phyloP scores from a whole-genome alignment of 2,888 invertebrate species.

The Salticus scenicus region DNA sequence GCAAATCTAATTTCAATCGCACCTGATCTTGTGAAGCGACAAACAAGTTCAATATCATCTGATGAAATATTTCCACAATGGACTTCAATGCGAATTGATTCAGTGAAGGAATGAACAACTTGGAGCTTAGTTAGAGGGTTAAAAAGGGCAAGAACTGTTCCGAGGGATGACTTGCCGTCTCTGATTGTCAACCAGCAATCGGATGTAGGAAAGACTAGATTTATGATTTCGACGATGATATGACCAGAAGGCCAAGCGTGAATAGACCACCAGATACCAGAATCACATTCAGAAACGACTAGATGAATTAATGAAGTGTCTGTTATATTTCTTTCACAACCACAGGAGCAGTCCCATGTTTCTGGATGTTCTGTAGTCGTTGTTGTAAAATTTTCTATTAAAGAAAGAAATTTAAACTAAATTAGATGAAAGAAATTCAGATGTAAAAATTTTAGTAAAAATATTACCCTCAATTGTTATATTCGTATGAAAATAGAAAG shows the following conservation, averaged over 20 bases:
- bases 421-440: too few relatives aligned
- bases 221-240: slow-evolving; percentile 30
- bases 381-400: slow-evolving; percentile 21
- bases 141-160: slow-evolving; percentile 63
- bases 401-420: too few relatives aligned
- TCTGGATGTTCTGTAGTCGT: slow-evolving; percentile 42
- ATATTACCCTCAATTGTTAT: too few relatives aligned
- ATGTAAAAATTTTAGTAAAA: too few relatives aligned
- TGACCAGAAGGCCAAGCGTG: slow-evolving; percentile 58
- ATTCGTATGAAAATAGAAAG: too few relatives aligned
- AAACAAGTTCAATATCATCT: slow-evolving; percentile 33
- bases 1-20: too few relatives aligned
- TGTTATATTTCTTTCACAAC: slow-evolving; percentile 60
- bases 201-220: slow-evolving; percentile 28
- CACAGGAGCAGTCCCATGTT: slow-evolving; percentile 50
- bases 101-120: slow-evolving; percentile 49
- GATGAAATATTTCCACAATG: slow-evolving; percentile 36
- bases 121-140: slow-evolving; percentile 20
- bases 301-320: slow-evolving; percentile 23
- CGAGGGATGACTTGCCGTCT: slow-evolving; percentile 57
- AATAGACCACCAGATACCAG: slow-evolving; percentile 34
- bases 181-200: slow-evolving; percentile 62
- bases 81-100: slow-evolving; percentile 48
- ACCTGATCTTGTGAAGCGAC: slow-evolving; percentile 43
- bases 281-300: slow-evolving; percentile 28